Base-by-base conservation (phyloP, 2,797 vertebrate genomes). In the Gallinago nigripennis region DNA sequence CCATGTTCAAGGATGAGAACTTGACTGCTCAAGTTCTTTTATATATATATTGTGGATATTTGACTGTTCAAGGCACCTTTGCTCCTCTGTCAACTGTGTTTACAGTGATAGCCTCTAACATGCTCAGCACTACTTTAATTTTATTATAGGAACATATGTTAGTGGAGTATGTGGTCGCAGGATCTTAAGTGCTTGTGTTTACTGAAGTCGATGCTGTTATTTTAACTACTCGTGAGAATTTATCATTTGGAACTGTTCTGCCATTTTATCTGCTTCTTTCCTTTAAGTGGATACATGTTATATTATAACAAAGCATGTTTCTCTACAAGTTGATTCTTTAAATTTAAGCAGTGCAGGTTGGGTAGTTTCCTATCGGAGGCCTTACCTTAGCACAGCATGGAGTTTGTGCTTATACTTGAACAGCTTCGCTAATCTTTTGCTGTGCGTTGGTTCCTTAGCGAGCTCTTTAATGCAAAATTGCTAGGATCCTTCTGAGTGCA, bases 21-120 rank as follows among this genome's bases (percentile, higher is more conserved):
- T 97, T 86, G 79, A 28, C 79, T 82, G 57, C 69, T 95, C 89
- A 95, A 97, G 96, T 97, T 97, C 48, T 76, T 39, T 16, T 79
- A 65, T 79, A 65, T 70, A 45, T 57, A 39, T 77, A 57, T 83
- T 92, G 96, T 92, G 95, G 96, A 90, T 97, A 91, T 94, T 88
- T 90, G 68, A 37, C 84, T 87, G 75, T 73, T 94, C 33, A n/a
- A 90, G 88, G 94, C 86, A 82, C 45, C 56, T 77, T 88, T 92
- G 71, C 60, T 90, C 39, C 33, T 85, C 60, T 77, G 28, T 92
- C 66, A 87, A 66, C 61, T 78, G 43, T 92, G 71, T 90, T 85
- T 90, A 51, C 71, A 93, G 56, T 37, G 54, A 14, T 51, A 37
- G 82, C 64, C 77, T 94, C 23, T 85, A 78, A 86, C 8, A 23